Conservation (phyloP, 2,113 vertebrate genomes). For the Mus spicilegus region DNA sequence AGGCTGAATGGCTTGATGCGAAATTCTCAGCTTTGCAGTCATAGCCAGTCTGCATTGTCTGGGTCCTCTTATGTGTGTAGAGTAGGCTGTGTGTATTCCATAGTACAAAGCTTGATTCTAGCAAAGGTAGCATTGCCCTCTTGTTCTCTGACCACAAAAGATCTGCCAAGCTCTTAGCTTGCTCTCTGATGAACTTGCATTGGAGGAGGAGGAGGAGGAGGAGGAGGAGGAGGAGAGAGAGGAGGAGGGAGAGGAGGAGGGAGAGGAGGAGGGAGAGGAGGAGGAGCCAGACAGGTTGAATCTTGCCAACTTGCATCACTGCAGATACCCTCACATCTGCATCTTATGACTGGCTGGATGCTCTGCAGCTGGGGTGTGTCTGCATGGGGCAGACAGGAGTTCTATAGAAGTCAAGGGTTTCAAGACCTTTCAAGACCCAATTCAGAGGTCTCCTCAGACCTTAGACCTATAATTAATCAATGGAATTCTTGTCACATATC, state of each 20-base stretch:
- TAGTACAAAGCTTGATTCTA: not conserved
- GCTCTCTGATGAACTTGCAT: constrained; percentile 40
- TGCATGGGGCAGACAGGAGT: not conserved
- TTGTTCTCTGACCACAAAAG: constrained; percentile 13
- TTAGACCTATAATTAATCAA: not conserved
- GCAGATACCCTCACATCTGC: not conserved
- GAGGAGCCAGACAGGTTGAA: not conserved
- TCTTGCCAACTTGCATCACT: constrained; percentile 9
- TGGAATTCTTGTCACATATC: not conserved
- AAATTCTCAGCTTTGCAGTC: not conserved
- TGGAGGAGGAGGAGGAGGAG: not conserved
- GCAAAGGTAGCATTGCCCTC: not conserved
- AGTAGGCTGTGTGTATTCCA: not conserved
- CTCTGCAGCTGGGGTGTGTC: not conserved
- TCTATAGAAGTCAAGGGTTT: constrained; percentile 2
- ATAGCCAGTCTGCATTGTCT: not conserved
- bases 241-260: not conserved
- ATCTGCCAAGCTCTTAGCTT: constrained; percentile 3
- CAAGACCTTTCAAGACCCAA: not conserved
- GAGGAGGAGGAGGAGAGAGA: not conserved
- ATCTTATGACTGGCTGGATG: not conserved
- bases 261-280: no score
- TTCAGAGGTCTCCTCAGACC: not conserved
- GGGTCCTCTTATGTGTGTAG: not conserved
- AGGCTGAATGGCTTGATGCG: not conserved